Percentiles rank a stretch among this genome's conserved stretches.
Evolutionary conservation across 2,888 invertebrate species (phyloP).

Genomic region (Formica aserva): DNA sequence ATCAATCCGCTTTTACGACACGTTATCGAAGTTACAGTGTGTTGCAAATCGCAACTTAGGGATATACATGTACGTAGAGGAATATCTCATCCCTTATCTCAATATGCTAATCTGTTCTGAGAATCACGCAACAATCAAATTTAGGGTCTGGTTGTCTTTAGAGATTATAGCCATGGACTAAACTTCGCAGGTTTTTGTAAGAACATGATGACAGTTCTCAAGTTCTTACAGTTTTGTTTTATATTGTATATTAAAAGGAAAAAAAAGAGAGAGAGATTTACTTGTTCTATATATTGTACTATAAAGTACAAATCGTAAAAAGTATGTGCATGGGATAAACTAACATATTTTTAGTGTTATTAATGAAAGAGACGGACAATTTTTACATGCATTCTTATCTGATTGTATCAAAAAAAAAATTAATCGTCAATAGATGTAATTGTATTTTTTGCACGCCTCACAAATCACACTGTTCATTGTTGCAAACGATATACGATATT

Average conservation of each 20-base stretch:
- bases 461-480: slow-evolving; percentile 23
- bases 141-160: slow-evolving; percentile 11
- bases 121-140: slow-evolving; percentile 34
- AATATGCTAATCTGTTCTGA: slow-evolving; percentile 28
- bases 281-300: not conserved
- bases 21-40: not conserved
- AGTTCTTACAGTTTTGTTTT: not conserved
- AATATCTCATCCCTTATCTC: slow-evolving; percentile 27
- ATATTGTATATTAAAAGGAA: not conserved
- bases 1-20: not conserved
- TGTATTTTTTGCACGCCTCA: slow-evolving; percentile 1
- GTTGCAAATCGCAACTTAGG: slow-evolving; percentile 25
- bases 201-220: not conserved
- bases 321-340: not conserved
- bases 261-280: not conserved
- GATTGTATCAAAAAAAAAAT: not conserved
- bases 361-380: not conserved
- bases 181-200: not conserved
- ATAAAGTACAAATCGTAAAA: not conserved
- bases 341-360: not conserved
- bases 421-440: not conserved
- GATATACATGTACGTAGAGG: not conserved
- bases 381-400: not conserved
- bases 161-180: not conserved
- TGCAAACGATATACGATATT: slow-evolving; percentile 23